Base-by-base conservation (phyloP, 1,140 invertebrate species). In the Scaptomyza hsui region DNA sequence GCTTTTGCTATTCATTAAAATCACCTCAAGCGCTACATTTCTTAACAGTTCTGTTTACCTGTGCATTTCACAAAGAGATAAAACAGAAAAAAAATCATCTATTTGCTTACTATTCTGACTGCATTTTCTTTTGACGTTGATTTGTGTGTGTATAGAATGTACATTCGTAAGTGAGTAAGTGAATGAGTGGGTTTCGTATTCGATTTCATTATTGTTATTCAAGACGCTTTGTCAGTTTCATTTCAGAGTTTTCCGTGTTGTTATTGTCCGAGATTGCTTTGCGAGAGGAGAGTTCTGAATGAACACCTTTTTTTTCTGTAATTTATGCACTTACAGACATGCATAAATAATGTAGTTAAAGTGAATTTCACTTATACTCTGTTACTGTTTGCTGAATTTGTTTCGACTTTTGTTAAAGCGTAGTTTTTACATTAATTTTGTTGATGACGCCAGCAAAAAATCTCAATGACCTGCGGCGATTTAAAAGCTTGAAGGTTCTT, bases 41-140 rank as follows among this genome's bases (percentile, higher is more conserved):
- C 52, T 42, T 15, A 62, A 13, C 21, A 24, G 13, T 59, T 32
- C 37, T 59, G 18, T 65, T 71, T 74, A 60, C 53, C 51, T 42
- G 42, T 41, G 12, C 53, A 62, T 39, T 51, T 62, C 44, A 41
- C 57, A 45, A 35, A 29, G 6, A 7, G 26, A 29, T 1, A 9
- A 9, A 9, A n/a, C n/a, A n/a, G n/a, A 29, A 7, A 26, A 26
- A 26, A 26, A 26, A 45, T 47, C 52, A 26, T 44, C 26, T 61
- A 56, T 77, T 85, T 85, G 45, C 42, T 73, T 57, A 29, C 26
- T 29, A 85, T 85, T 85, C 80, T 53, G 48, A 71, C 42, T 70
- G 80, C 77, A 81, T 85, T 77, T 62, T 51, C 55, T 60, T 29
- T 29, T 62, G 68, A 86, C 80, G 67, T 65, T 61, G 59, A 79